Evolutionary conservation across 2,888 invertebrate species (phyloP).

Genomic region (Gryllus longicercus): DNA sequence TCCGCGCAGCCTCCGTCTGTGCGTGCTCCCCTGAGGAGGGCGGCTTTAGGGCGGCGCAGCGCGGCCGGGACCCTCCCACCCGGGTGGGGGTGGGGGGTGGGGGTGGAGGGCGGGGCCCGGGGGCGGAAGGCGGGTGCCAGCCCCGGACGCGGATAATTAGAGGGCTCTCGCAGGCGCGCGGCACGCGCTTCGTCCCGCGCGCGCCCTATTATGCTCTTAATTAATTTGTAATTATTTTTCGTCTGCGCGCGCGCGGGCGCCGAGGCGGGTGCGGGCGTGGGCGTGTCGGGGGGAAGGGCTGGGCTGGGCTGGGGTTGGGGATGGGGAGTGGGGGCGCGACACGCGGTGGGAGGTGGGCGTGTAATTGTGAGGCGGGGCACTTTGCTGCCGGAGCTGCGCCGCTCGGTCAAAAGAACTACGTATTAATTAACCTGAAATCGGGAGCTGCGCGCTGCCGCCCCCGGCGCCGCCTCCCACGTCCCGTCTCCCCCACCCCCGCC

Average conservation of each 20-base stretch:
- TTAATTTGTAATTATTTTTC: conserved; percentile 17
- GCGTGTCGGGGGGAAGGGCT: neutral
- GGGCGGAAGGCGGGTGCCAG: neutral
- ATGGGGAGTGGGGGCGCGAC: neutral
- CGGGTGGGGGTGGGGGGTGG: neutral
- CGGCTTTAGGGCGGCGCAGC: too few species aligned
- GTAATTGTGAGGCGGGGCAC: conserved; percentile 6
- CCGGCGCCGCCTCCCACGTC: neutral
- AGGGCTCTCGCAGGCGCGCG: neutral
- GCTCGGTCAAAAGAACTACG: conserved; percentile 3
- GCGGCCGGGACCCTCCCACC: too few species aligned
- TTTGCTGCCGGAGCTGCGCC: neutral
- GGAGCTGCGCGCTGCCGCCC: neutral
- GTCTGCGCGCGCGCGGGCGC: neutral
- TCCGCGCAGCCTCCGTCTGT: too few species aligned
- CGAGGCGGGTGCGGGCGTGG: neutral
- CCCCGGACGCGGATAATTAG: conserved; percentile 17
- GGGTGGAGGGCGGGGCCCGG: too few species aligned
- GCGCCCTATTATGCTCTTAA: conserved; percentile 17
- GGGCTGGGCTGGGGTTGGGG: neutral
- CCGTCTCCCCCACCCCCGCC: too few species aligned
- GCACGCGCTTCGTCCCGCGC: neutral
- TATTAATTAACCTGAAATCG: conserved; percentile 10
- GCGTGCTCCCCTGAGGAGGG: too few species aligned
- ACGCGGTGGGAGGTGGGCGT: neutral